Base-by-base conservation (phyloP, 2,797 vertebrate species). In the Sebastes minor region DNA sequence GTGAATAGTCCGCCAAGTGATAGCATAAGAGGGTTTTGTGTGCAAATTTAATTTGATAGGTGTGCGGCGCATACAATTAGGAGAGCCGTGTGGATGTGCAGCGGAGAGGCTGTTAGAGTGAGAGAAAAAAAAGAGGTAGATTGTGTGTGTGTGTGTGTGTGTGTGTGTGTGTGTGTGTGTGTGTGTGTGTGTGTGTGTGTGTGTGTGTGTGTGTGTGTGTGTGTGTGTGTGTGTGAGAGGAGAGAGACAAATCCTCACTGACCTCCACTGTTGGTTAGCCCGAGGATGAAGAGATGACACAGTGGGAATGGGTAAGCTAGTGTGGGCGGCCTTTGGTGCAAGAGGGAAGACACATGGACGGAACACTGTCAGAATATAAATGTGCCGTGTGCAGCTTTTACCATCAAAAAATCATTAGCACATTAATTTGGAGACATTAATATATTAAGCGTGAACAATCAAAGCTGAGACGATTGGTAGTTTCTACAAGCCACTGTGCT, bases 251-350 rank as follows among this genome's bases (percentile, higher is more conserved):
- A 90, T 88, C 80, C 80, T 81, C 60, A 46, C 84, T 88, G 82
- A 90, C 89, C 89, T 90, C 85, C 82, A 53, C 82, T 87, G 86
- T 76, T 88, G 86, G 84, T 86, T 83, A 81, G 83, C 86, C 86
- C 9, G 78, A 87, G 83, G 86, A 88, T 86, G 81, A 71, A 86
- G 83, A 74, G 80, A 83, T 91, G 89, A 87, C 88, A 89, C 87
- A 79, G 76, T 80, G 68, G 86, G 76, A 85, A 88, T 80, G 77
- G 69, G 62, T 87, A 85, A 83, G 85, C 79, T 59, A 49, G 83
- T 76, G 84, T 86, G 82, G 86, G 84, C 59, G 76, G 65, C 46
- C 64, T 86, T 61, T 78, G 78, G 79, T 83, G 78, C 84, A 82
- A 60, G 62, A 75, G 35, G 38, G 25, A 82, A 82, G 78, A 81